Conservation (phyloP, 2,113 vertebrate species). For the Entosphenus tridentatus region DNA sequence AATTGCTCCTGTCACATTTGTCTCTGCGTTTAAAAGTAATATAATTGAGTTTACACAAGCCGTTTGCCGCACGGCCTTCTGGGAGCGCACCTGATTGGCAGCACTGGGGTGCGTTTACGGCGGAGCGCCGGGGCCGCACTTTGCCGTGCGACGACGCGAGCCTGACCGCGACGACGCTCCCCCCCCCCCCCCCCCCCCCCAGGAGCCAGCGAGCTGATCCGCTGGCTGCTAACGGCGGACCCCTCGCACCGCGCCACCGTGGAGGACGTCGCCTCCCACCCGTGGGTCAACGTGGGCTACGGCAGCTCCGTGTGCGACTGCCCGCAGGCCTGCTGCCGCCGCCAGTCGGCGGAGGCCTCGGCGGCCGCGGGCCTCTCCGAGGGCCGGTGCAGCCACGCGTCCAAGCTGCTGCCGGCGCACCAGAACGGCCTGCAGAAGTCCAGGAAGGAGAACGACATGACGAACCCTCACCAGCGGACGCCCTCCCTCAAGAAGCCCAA, state of each 20-base stretch:
- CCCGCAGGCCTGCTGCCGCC: slow-evolving; percentile 15
- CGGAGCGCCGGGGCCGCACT: no score
- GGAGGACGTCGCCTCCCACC: slow-evolving; percentile 74
- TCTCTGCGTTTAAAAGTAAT: no score
- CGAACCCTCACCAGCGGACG: slow-evolving; percentile 12
- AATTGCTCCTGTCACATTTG: no score
- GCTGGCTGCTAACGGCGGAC: slow-evolving; percentile 95
- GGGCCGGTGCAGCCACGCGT: slow-evolving; percentile 61
- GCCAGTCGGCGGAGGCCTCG: slow-evolving; percentile 14
- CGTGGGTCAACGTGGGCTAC: slow-evolving; percentile 98
- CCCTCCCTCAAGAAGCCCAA: slow-evolving; percentile 38
- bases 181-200: slow-evolving; percentile 2
- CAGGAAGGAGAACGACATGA: slow-evolving; percentile 58
- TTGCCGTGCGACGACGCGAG: no score
- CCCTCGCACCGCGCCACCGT: slow-evolving; percentile 65
- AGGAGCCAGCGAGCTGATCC: slow-evolving; percentile 87
- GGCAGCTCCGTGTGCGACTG: slow-evolving; percentile 25
- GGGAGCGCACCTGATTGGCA: no score
- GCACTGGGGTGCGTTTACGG: no score
- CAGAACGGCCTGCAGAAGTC: slow-evolving; percentile 76
- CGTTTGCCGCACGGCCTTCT: no score
- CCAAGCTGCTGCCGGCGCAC: slow-evolving; percentile 50
- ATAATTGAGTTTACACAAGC: no score
- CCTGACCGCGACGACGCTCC: not conserved
- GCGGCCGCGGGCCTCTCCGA: slow-evolving; percentile 28